Conservation (phyloP, 2,113 vertebrate genomes). For the Turdus rufiventris region DNA sequence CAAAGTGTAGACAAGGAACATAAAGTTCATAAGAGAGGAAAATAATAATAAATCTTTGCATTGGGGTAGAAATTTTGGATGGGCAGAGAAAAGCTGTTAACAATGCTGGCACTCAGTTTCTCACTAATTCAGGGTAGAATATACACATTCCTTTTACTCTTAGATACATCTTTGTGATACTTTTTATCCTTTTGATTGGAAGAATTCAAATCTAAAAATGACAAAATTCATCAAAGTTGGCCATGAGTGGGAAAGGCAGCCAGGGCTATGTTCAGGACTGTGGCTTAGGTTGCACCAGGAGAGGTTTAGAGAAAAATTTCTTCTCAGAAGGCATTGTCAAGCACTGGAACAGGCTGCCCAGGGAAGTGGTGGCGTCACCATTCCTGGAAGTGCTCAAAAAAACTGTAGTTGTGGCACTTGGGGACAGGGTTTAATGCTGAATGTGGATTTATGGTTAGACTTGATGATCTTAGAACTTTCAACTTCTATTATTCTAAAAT, state of each 20-base stretch:
- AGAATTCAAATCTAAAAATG: not conserved
- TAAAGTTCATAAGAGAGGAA: not conserved
- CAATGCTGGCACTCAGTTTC: not conserved
- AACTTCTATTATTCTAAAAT: not conserved
- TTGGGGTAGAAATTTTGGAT: not conserved
- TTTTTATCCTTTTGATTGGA: not conserved
- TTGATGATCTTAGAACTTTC: not conserved
- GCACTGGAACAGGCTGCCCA: not conserved
- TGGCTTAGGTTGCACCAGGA: not conserved
- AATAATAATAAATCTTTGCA: not conserved
- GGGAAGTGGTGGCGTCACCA: not conserved
- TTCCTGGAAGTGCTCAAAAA: not conserved
- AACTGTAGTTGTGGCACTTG: rapidly evolving
- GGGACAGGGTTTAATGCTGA: not conserved
- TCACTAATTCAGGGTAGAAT: not conserved
- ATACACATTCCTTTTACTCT: not conserved
- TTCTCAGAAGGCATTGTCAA: not conserved
- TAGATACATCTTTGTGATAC: not conserved
- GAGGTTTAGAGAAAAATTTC: not conserved
- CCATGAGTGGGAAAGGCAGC: not conserved
- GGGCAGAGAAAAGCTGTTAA: not conserved
- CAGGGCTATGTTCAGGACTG: not conserved
- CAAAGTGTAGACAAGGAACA: not conserved
- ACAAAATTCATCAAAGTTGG: not conserved
- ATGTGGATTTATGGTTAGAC: no score